Evolutionary conservation across 1,140 invertebrate genomes (phyloP).

Genomic region (Drosophila quadrilineata): DNA sequence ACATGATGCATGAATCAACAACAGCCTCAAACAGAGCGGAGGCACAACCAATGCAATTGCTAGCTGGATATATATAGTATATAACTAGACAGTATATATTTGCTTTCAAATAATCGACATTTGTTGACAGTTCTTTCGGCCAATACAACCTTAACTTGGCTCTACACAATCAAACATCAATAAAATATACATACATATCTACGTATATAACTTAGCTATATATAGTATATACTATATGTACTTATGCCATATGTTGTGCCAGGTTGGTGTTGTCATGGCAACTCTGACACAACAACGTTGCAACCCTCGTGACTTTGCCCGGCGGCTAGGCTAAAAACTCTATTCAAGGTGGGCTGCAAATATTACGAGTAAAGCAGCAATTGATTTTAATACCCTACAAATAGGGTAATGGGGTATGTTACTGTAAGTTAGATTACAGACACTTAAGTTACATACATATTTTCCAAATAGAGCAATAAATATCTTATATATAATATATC

Average conservation of each 20-base stretch:
- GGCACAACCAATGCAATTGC: constrained; percentile 50
- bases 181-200: constrained; percentile 3
- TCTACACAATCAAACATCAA: no score
- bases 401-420: no score
- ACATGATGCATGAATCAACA: constrained; percentile 53
- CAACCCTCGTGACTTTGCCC: constrained; percentile 42
- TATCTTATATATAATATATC: no score
- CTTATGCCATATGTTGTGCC: constrained; percentile 50
- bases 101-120: neutral
- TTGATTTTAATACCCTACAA: constrained; percentile 50
- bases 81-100: neutral
- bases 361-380: constrained; percentile 46
- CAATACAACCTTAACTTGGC: no score
- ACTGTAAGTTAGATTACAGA: no score
- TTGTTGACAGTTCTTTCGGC: no score
- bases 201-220: neutral
- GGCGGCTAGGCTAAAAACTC: constrained; percentile 19
- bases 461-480: no score
- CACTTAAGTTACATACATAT: no score
- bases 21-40: no score
- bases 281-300: constrained; percentile 47
- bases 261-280: constrained; percentile 65
- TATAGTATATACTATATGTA: constrained; percentile 11
- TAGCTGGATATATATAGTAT: constrained; percentile 27
- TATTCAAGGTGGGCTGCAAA: constrained; percentile 38